Conservation (phyloP, 1,140 invertebrate genomes). For the Ylistrum balloti region DNA sequence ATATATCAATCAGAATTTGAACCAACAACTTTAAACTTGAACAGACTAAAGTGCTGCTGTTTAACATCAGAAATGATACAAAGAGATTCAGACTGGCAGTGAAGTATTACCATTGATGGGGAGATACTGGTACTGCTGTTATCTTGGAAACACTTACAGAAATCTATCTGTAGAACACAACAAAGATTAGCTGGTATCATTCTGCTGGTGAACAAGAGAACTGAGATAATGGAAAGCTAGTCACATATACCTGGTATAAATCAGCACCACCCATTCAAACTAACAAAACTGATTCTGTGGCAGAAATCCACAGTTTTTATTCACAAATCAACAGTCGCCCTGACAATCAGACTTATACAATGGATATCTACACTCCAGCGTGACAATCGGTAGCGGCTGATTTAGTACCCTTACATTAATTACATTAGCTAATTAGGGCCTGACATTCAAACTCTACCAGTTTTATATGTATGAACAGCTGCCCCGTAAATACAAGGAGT, state of each 20-base stretch:
- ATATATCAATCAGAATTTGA: too few species aligned
- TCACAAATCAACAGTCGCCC: neutral
- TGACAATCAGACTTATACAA: neutral
- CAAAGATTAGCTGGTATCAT: neutral
- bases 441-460: neutral
- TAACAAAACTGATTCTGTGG: neutral
- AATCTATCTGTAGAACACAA: neutral
- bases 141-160: neutral
- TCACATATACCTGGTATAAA: neutral
- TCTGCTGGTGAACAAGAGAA: neutral
- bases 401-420: neutral
- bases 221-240: neutral
- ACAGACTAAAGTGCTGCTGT: neutral
- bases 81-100: neutral
- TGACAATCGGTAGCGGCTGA: neutral
- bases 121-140: neutral
- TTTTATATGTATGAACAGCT: neutral
- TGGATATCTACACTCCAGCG: neutral
- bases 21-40: too few species aligned
- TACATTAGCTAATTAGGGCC: slow-evolving; percentile 17
- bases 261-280: neutral
- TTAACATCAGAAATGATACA: neutral
- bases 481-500: neutral
- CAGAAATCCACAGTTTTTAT: neutral
- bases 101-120: neutral